Evolutionary conservation across 2,888 invertebrate genomes (phyloP).

Genomic region (Dasysyrphus albostriatus): DNA sequence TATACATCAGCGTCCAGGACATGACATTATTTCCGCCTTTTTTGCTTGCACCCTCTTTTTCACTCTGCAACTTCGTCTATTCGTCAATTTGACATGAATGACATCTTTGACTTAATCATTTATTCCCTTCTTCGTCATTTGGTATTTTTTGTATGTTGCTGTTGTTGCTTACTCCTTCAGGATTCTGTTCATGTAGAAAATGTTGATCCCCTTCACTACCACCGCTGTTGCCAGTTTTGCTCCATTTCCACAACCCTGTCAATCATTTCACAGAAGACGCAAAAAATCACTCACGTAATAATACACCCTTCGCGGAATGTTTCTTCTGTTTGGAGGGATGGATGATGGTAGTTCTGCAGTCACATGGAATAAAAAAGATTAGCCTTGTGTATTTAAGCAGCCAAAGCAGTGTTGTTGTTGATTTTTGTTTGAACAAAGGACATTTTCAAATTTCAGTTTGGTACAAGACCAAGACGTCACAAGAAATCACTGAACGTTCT

Average conservation of each 20-base stretch:
- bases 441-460: neutral
- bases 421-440: neutral
- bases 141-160: neutral
- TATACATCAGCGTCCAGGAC: constrained; percentile 60
- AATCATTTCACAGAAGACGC: constrained; percentile 52
- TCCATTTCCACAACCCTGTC: constrained; percentile 68
- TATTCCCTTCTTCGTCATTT: constrained; percentile 64
- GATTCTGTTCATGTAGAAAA: constrained; percentile 74
- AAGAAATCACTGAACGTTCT: constrained; percentile 70
- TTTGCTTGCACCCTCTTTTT: constrained; percentile 1
- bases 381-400: constrained; percentile 26
- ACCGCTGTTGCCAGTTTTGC: constrained; percentile 18
- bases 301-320: constrained; percentile 52
- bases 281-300: constrained; percentile 64
- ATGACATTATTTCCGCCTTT: constrained; percentile 58
- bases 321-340: constrained; percentile 15
- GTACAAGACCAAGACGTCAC: constrained; percentile 50
- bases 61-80: constrained; percentile 19
- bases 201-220: constrained; percentile 44
- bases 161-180: constrained; percentile 45
- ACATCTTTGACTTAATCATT: constrained; percentile 76
- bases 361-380: constrained; percentile 34
- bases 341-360: constrained; percentile 51
- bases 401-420: neutral
- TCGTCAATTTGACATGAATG: constrained; percentile 74